phyloP scores from a whole-genome alignment of 2,113 vertebrate genomes.

The Todiramphus chloris region DNA sequence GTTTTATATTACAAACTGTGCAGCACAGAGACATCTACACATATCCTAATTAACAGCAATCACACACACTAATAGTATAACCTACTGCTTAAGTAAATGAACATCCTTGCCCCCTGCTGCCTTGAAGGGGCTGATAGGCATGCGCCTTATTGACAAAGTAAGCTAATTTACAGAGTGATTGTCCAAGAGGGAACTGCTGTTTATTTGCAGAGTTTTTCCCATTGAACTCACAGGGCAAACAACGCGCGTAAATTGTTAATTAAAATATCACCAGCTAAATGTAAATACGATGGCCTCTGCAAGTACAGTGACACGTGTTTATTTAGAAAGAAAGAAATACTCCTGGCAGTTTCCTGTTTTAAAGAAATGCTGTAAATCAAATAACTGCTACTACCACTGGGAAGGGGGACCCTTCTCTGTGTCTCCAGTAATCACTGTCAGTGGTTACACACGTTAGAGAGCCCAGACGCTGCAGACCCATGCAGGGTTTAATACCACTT shows the following conservation, averaged over 20 bases:
- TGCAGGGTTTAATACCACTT: background rate
- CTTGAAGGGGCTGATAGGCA: constrained; percentile 79
- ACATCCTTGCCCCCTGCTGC: constrained; percentile 81
- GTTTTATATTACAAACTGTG: constrained; percentile 69
- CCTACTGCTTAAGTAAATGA: constrained; percentile 87
- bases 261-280: constrained; percentile 80
- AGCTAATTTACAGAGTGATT: constrained; percentile 83
- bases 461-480: background rate
- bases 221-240: constrained; percentile 79
- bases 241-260: constrained; percentile 79
- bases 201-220: constrained; percentile 81
- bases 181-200: constrained; percentile 83
- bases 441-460: background rate
- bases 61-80: constrained; percentile 82
- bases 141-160: constrained; percentile 83
- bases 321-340: constrained; percentile 21
- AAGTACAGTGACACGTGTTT: constrained; percentile 41
- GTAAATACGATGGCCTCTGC: constrained; percentile 70
- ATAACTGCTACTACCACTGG: background rate
- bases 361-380: background rate
- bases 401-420: background rate
- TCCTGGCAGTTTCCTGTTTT: background rate
- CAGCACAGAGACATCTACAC: constrained; percentile 70
- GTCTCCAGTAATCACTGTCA: background rate
- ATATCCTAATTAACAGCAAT: constrained; percentile 84